Base-by-base conservation (phyloP, 2,797 vertebrate genomes). In the Chiroxiphia lanceolata region DNA sequence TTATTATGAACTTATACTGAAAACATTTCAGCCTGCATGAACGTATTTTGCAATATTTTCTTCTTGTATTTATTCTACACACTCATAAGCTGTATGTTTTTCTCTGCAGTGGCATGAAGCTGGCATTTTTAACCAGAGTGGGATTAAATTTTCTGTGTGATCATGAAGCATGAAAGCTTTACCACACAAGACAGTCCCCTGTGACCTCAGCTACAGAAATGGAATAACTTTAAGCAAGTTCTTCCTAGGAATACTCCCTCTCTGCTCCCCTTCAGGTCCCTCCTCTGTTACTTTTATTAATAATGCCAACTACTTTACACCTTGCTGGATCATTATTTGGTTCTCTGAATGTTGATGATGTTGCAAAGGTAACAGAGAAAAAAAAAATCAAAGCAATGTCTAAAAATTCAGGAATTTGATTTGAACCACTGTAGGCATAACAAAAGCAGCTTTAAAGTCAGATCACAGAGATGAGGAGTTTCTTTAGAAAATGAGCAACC, bases 101-200 rank as follows among this genome's bases (percentile, higher is more conserved):
- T 87, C 65, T 93, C 90, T 94, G 87, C 88, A 85, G 69, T 79
- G 45, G 69, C 79, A 91, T 78, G 77, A 97, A 96, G 90, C 74
- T 91, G 84, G 90, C 83, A 95, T 97, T 98, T 98, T 97, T 97
- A 97, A 97, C 93, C 94, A 97, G 92, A 89, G 64, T 36, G 47
- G 91, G 97, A 97, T 98, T 98, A 97, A 93, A 90, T 97, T 97
- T 97, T 97, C 94, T 89, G 61, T 97, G 90, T 97, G 96, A 95
- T 97, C 95, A 95, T 65, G 61, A 96, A 94, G 92, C 95, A 96
- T 96, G 97, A 97, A 97, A 96, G 89, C 87, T 97, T 97, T 94
- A 85, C 90, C 91, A 94, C 96, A 95, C 90, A 95, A 96, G 96
- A 89, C 78, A 95, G 76, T 67, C 95, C 61, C 87, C 83, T 90